phyloP scores from a whole-genome alignment of 2,113 vertebrate genomes.

The Dromaius novaehollandiae region DNA sequence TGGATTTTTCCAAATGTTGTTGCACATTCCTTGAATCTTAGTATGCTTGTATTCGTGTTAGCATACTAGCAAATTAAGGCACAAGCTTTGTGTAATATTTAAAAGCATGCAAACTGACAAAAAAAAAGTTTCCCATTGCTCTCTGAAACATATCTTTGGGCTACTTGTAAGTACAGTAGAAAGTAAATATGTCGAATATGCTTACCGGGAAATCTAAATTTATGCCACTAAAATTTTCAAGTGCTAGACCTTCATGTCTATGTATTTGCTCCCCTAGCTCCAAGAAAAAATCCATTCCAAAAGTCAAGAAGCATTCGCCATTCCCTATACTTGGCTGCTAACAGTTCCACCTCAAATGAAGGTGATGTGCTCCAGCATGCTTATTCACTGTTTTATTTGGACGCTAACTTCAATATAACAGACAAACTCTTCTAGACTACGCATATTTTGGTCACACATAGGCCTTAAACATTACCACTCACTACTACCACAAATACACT shows the following conservation, averaged over 20 bases:
- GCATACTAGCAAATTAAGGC: slow-evolving; percentile 52
- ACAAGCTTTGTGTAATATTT: slow-evolving; percentile 22
- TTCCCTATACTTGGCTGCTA: neutral
- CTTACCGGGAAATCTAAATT: slow-evolving; percentile 1
- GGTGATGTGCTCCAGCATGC: neutral
- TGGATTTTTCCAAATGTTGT: neutral
- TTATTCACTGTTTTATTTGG: neutral
- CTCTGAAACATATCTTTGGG: slow-evolving; percentile 26
- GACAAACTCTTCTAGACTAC: slow-evolving; percentile 39
- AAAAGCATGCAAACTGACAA: slow-evolving; percentile 10
- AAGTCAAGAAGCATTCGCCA: neutral
- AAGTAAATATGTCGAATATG: slow-evolving; percentile 20
- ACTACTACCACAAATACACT: slow-evolving; percentile 47
- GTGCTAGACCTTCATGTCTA: neutral
- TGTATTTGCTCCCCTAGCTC: neutral
- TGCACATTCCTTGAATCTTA: neutral
- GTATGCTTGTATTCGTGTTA: slow-evolving; percentile 22
- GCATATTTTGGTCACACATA: slow-evolving; percentile 22
- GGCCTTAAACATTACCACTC: slow-evolving; percentile 35
- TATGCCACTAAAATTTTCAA: slow-evolving; percentile 7
- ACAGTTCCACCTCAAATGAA: neutral
- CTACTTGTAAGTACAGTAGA: neutral
- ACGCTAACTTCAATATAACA: slow-evolving; percentile 3
- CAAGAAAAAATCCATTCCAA: neutral
- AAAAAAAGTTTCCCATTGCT: slow-evolving; percentile 13